These are phyloP conservation scores for Globodera rostochiensis DNA, from an alignment of 1,140 invertebrate genomes.

Conservation along the genomic window DNA sequence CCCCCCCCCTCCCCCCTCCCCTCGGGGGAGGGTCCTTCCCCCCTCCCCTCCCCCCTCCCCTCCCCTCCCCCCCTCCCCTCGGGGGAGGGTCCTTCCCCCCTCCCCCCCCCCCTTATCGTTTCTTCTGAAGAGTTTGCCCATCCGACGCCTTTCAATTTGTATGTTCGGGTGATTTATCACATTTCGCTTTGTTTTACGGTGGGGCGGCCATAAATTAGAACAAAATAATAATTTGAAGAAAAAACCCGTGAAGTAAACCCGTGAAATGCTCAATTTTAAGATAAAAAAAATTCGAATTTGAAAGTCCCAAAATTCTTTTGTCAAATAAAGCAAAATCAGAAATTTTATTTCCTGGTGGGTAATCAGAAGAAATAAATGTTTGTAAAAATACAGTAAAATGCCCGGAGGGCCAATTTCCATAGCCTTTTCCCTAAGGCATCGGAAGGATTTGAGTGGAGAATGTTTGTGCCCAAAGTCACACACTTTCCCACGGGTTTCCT, in stretches of 20 bases:
- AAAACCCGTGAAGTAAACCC: neutral
- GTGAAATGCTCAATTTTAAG: neutral
- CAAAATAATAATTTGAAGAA: neutral
- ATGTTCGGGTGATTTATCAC: neutral
- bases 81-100: too few relatives aligned
- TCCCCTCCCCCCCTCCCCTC: neutral
- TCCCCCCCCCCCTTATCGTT: neutral
- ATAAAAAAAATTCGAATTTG: too few relatives aligned
- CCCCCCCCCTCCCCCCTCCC: too few relatives aligned
- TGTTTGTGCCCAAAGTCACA: neutral
- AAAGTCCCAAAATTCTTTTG: too few relatives aligned
- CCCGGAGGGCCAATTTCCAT: neutral
- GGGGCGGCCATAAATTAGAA: neutral
- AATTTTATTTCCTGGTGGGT: too few relatives aligned
- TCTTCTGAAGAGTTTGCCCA: neutral
- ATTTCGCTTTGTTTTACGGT: conserved; percentile 1
- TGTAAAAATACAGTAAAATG: neutral
- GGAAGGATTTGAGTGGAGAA: neutral
- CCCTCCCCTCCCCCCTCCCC: too few relatives aligned
- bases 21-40: too few relatives aligned
- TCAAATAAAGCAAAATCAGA: too few relatives aligned
- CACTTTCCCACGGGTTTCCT: too few relatives aligned
- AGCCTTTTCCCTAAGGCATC: neutral
- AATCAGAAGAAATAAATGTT: neutral
- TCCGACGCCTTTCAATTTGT: neutral